Evolutionary conservation across 2,797 vertebrate species (phyloP).

Genomic region (Scyliorhinus canicula): DNA sequence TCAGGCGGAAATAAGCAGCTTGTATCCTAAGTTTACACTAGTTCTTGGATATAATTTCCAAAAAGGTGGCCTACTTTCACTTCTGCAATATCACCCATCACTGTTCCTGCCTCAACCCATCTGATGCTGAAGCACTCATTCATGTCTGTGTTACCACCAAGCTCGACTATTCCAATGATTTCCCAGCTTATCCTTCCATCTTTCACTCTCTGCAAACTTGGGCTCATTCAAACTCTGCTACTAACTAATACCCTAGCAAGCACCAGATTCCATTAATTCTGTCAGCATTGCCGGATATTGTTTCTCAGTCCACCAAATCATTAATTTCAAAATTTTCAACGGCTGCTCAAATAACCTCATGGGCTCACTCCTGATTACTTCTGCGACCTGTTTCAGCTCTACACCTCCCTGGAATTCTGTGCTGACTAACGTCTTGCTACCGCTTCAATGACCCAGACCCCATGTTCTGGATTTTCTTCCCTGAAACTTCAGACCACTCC

Average conservation of each 20-base stretch:
- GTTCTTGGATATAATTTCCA: neutral
- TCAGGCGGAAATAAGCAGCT: neutral
- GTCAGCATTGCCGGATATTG: neutral
- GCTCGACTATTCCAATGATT: neutral
- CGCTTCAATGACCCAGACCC: neutral
- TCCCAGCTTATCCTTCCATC: neutral
- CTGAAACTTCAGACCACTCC: neutral
- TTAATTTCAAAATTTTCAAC: neutral
- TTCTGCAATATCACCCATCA: neutral
- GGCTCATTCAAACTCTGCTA: neutral
- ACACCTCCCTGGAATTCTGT: neutral
- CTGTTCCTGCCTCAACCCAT: neutral
- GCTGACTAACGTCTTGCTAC: neutral
- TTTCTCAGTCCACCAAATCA: neutral
- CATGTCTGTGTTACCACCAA: neutral
- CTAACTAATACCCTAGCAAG: neutral
- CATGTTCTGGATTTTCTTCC: neutral
- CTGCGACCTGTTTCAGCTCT: neutral
- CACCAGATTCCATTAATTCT: neutral
- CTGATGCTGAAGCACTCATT: neutral
- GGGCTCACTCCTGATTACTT: neutral
- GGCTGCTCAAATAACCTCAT: neutral
- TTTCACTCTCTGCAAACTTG: neutral
- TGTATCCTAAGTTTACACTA: too few relatives aligned
- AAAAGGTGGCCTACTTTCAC: neutral